Conservation (phyloP, 1,140 invertebrate genomes). For the Asbolus verrucosus region DNA sequence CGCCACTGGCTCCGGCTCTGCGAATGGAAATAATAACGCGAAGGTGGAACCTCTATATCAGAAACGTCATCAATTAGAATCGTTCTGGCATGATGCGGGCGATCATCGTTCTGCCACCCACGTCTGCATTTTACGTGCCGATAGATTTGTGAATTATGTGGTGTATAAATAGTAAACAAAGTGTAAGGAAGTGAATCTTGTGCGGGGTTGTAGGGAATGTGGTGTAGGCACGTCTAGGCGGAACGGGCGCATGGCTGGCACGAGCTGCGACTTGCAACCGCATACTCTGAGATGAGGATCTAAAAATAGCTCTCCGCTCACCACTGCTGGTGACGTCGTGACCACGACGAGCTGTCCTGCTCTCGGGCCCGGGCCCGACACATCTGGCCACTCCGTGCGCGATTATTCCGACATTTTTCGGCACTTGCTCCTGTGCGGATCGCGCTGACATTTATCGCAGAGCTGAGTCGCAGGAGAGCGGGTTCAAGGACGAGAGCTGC, state of each 20-base stretch:
- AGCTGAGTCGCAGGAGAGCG: background rate
- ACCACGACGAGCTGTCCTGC: constrained; percentile 15
- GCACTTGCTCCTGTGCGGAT: no score
- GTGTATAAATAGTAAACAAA: constrained; percentile 46
- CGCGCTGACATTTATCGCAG: no score
- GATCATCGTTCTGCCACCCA: constrained; percentile 28
- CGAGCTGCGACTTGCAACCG: constrained; percentile 38
- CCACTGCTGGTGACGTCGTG: constrained; percentile 20
- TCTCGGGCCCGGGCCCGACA: constrained; percentile 11
- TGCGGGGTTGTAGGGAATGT: constrained; percentile 45
- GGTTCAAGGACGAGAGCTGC: background rate
- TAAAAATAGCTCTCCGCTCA: constrained; percentile 12
- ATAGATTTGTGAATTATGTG: constrained; percentile 43
- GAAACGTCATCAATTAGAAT: constrained; percentile 13
- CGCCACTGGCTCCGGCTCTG: background rate
- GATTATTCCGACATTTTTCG: background rate
- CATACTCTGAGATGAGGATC: constrained; percentile 29
- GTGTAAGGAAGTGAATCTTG: constrained; percentile 41
- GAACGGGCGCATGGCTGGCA: constrained; percentile 43
- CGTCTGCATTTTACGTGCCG: constrained; percentile 32
- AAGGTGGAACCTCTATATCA: background rate
- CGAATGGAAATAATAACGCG: background rate
- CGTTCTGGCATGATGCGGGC: constrained; percentile 19
- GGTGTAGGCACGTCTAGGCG: constrained; percentile 44
- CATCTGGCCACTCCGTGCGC: background rate